Conservation (phyloP, 2,888 invertebrate genomes). For the Physocephala rufipes region DNA sequence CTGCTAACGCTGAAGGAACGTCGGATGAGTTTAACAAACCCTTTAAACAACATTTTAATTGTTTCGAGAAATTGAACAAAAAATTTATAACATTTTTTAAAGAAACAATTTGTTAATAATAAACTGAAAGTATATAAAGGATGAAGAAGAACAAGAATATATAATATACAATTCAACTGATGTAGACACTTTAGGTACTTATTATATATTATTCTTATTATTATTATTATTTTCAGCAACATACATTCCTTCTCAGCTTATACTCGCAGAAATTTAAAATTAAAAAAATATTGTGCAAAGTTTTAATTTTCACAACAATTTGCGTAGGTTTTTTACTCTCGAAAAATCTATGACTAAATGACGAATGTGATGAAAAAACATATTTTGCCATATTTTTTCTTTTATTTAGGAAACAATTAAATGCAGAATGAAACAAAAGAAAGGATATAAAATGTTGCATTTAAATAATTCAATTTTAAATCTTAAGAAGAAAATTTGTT, state of each 20-base stretch:
- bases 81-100: not conserved
- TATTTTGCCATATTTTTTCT: constrained; percentile 48
- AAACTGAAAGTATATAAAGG: not conserved
- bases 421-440: constrained; percentile 37
- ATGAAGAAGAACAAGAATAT: not conserved
- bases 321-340: constrained; percentile 60
- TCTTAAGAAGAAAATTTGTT: constrained; percentile 26
- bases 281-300: constrained; percentile 29
- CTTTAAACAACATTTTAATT: no score
- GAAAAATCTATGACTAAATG: constrained; percentile 63
- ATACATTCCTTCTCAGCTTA: constrained; percentile 3
- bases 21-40: not conserved
- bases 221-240: constrained; percentile 26
- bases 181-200: not conserved
- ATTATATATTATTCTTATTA: no score
- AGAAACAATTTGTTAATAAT: not conserved
- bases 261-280: not conserved
- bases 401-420: no score
- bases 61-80: no score
- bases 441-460: constrained; percentile 51
- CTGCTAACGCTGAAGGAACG: not conserved
- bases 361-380: constrained; percentile 49
- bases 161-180: not conserved
- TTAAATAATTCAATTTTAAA: constrained; percentile 42
- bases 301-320: constrained; percentile 48